Base-by-base conservation (phyloP, 2,113 vertebrate species). In the Siphamia tubifer region DNA sequence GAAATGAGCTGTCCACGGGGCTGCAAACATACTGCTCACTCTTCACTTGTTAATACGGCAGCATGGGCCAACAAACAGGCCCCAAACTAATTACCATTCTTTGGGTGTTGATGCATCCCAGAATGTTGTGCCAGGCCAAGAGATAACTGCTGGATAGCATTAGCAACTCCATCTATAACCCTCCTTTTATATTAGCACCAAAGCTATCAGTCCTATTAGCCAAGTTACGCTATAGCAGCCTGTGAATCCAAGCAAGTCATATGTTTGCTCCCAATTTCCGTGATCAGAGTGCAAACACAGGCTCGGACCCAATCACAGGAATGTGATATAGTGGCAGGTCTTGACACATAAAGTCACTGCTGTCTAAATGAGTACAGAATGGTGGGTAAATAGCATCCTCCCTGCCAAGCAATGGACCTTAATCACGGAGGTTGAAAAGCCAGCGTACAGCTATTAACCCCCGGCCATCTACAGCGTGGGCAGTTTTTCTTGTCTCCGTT, bases 121-220 rank as follows among this genome's bases (percentile, higher is more conserved):
- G 28, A 56, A 55, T 55, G 56, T 49, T 44, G 27, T 6, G 11
- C 40, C 4, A 6, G 5, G 64, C 68, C 47, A 60, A 62, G 62
- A 68, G 60, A 82, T 65, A 70, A 53, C 60, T 60, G 79, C 51
- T 70, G 15, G 36, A 21, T 36, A 55, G 28, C 73, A 77, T 82
- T 74, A 82, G 69, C 62, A 34, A 56, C 65, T 66, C 61, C 68
- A 79, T 80, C 79, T 71, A 52, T 68, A 70, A 68, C 15, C 8
- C 52, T 74, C 72, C 21, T 15, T 57, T 71, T 45, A 48, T 21
- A 74, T 77, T 63, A 74, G 24, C 39, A 6, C 20, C 8, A 19
- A n/a, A 27, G 8, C 25, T 42, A 23, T 32, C 36, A 21, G 20
- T 48, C 40, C 45, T 45, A 39, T 68, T 68, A 69, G 58, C 57